Base-by-base conservation (phyloP, 1,140 invertebrate genomes). In the Hycleus phaleratus region DNA sequence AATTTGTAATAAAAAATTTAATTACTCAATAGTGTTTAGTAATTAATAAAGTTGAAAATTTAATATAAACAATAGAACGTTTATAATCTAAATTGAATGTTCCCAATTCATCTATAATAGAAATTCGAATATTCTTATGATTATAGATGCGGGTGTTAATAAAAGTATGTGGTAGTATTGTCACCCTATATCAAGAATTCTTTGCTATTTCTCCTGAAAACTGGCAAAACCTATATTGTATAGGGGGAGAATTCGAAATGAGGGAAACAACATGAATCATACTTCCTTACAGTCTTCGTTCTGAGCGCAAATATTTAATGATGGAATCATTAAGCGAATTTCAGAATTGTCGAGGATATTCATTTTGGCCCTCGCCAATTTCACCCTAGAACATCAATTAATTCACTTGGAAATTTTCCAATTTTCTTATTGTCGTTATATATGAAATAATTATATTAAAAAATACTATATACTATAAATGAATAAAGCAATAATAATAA, bases 221-320 rank as follows among this genome's bases (percentile, higher is more conserved):
- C 62, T 65, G 51, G 48, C 60, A 53, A 61, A 67, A 65, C 55
- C 40, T 58, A 57, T 32, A 32, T 18, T 18, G 7, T 32, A 32
- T 32, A 49, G 56, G 55, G 56, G 57, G 62, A 63, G 60, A 55
- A 57, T 64, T 49, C 44, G 49, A 66, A 64, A 64, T 66, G 56
- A 68, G 60, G 64, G 64, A 63, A 63, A 64, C 59, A 46, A 56
- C 50, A 67, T 68, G 64, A 68, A 58, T 66, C 66, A 66, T 66
- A 58, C 63, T 63, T 63, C 58, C 61, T 64, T 65, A 52, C 63
- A 40, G 56, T 59, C 56, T 49, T 59, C 56, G 54, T 46, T 55
- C 54, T 50, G 48, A 44, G 46, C 46, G 51, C 61, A 66, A 66
- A 66, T 66, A 61, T 66, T 66, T 63, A 66, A 63, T 63, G 64